Evolutionary conservation across 2,113 vertebrate species (phyloP), one percentile per base, ranked within the genome.

Genomic region (Phaethornis superciliosus): DNA sequence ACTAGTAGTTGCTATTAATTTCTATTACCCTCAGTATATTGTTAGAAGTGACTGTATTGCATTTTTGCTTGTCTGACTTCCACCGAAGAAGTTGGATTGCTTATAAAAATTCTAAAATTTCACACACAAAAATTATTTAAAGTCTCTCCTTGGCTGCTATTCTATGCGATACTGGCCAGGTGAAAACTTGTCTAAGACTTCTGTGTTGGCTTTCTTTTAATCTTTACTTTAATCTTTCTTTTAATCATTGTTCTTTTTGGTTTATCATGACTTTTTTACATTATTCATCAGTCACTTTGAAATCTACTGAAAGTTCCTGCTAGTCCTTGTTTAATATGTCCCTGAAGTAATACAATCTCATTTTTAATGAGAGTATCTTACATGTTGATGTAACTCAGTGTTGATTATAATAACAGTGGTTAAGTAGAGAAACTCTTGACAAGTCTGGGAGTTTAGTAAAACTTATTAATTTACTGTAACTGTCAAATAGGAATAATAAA

Each of bases 131-230:
- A 9, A 14, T 55, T 47, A 4, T 47, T 30, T 30, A 65, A 67
- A 67, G 74, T 68, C 2, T 47, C 30, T 33, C 19, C 33, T 56
- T 47, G 10, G 2, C 28, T n/a, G 16, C 55, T 68, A 46, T 52
- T 33, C 16, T 4, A 5, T n/a, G 18, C 26, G 46, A 44, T 55
- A 22, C 6, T 32, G 49, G 6, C 8, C 15, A 23, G 26, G 10
- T 33, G 40, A 46, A 59, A 59, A 59, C 12, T 15, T 54, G 9
- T 5, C 8, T n/a, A 55, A 59, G 8, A 24, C 1, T 64, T 60
- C 20, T 32, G 7, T 1, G 6, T 23, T 17, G 0, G 19, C 55
- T 7, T 13, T 33, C 37, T 28, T 44, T 59, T 5, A 10, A 40
- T 21, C 4, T n/a, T 58, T 47, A n/a, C n/a, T n/a, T n/a, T n/a